Conservation (phyloP, 2,888 invertebrate species). For the Caenorhabditis sp. region DNA sequence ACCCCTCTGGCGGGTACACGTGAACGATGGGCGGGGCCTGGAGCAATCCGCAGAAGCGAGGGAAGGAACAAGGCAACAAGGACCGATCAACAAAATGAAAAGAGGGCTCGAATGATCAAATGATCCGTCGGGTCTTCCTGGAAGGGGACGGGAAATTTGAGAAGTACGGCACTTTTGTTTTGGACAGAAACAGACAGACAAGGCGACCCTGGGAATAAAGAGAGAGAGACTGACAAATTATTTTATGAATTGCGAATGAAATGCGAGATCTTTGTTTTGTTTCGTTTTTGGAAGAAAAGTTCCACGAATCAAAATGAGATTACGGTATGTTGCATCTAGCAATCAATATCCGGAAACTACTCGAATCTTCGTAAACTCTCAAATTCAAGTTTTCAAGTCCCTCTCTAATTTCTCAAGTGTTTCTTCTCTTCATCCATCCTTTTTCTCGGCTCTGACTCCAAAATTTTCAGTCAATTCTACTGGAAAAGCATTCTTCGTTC, state of each 20-base stretch:
- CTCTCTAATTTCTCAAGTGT: constrained; percentile 3
- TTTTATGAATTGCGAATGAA: no score
- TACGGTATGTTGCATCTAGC: no score
- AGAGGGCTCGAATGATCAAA: neutral
- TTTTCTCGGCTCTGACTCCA: constrained; percentile 10
- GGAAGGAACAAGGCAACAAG: neutral
- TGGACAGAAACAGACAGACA: no score
- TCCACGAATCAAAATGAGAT: no score
- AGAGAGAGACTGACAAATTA: no score
- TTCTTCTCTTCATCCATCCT: constrained; percentile 1
- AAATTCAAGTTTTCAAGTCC: neutral
- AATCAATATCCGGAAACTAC: no score
- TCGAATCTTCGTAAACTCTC: no score
- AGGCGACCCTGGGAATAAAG: no score
- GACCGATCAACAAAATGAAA: neutral
- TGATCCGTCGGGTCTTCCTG: neutral
- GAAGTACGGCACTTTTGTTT: neutral
- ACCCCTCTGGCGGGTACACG: constrained; percentile 47
- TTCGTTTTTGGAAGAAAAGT: no score
- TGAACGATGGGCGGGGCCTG: constrained; percentile 9
- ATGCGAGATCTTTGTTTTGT: no score
- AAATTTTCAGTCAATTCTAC: constrained; percentile 18
- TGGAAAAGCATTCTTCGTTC: neutral
- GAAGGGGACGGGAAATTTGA: neutral
- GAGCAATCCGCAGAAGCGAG: neutral